phyloP scores from a whole-genome alignment of 2,888 invertebrate species.

The Drosophila rellima region DNA sequence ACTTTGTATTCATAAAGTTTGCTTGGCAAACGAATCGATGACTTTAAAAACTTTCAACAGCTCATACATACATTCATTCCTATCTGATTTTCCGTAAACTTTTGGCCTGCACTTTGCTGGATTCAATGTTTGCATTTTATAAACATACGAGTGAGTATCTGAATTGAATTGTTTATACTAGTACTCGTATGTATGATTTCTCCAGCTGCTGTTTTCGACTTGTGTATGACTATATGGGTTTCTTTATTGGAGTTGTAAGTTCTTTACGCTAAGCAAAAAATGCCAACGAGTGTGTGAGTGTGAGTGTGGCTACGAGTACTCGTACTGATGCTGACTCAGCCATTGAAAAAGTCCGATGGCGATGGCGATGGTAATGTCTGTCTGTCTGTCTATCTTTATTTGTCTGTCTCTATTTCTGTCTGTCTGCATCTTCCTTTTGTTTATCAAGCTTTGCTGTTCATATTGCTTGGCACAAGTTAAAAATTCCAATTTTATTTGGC shows the following conservation, averaged over 20 bases:
- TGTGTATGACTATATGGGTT: slow-evolving; percentile 21
- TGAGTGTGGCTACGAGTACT: background rate
- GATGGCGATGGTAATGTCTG: background rate
- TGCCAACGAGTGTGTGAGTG: background rate
- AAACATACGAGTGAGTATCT: slow-evolving; percentile 36
- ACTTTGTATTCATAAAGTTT: background rate
- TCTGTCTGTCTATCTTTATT: slow-evolving; percentile 17
- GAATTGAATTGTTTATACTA: slow-evolving; percentile 66
- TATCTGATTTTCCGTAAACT: slow-evolving; percentile 17
- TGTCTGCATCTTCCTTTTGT: slow-evolving; percentile 34
- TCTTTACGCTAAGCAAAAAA: slow-evolving; percentile 3
- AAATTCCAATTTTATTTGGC: slow-evolving; percentile 58
- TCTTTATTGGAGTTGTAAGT: slow-evolving; percentile 25
- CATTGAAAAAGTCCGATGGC: slow-evolving; percentile 26
- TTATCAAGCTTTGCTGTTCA: slow-evolving; percentile 57
- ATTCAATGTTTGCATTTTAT: slow-evolving; percentile 30
- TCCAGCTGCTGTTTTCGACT: background rate
- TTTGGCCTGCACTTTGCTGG: slow-evolving; percentile 33
- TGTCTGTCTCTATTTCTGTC: slow-evolving; percentile 6
- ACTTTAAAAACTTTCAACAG: background rate
- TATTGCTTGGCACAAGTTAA: slow-evolving; percentile 48
- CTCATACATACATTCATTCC: slow-evolving; percentile 3
- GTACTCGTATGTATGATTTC: slow-evolving; percentile 11
- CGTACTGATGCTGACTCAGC: slow-evolving; percentile 31
- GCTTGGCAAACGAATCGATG: slow-evolving; percentile 4